Evolutionary conservation across 1,140 invertebrate genomes (phyloP), one percentile per base, ranked within the genome.

Genomic region (Oryctes rhinoceros): DNA sequence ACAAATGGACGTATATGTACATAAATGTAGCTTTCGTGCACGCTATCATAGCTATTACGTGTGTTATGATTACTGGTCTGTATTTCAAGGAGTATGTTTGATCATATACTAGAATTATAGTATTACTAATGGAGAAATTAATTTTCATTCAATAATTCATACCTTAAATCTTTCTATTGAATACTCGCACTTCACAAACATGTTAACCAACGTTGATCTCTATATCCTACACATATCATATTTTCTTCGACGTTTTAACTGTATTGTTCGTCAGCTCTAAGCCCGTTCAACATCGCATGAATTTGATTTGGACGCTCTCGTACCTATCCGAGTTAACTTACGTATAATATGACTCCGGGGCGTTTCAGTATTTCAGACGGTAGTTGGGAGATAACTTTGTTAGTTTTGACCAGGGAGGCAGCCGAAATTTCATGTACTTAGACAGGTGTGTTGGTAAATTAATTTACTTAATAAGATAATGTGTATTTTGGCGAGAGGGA

Each of bases 311-410:
- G 18, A 67, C 5, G n/a, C 65, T 35, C 10, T 18, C 13, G 4
- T 24, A 67, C 10, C n/a, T 67, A 24, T 67, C 65, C 65, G 65
- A 35, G 10, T 18, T 67, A 67, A 18, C 65, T 67, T 67, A 18
- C 24, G 65, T 67, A 67, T 67, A 67, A 67, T 67, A 67, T 67
- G 65, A 67, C 65, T 67, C 24, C 20, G 65, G 65, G 65, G 65
- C 13, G 30, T 67, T 53, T 67, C 65, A 18, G n/a, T 67, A 67
- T 67, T 67, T 67, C 65, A 67, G 20, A 18, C 18, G 65, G 65
- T 24, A 67, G 65, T 67, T 67, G 18, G 65, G 65, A 67, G 65
- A 4, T 67, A 67, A 67, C 65, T 67, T 67, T 67, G 65, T 67
- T 67, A 67, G 65, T 67, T 67, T 67, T 67, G 65, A 67, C 65